Evolutionary conservation across 2,113 vertebrate genomes (phyloP), one percentile per base, ranked within the genome.

Genomic region (Gorsachius goisagi): DNA sequence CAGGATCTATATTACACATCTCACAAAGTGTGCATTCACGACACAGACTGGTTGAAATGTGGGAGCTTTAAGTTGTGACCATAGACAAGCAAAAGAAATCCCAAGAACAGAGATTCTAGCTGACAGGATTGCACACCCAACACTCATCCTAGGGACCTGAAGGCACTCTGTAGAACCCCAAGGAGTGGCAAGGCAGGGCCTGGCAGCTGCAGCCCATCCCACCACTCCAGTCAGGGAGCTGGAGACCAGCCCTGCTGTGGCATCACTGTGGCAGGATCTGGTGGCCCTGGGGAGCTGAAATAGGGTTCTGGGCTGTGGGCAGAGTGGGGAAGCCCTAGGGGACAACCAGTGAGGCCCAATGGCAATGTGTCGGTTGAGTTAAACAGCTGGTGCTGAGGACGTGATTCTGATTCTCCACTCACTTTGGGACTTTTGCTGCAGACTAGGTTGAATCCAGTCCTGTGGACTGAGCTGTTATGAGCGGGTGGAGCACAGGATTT

Each of bases 291-390:
- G 26, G 13, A 22, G 5, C 15, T 72, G 30, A 92, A 44, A n/a
- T 44, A 20, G 62, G 5, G 17, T 75, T 11, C 41, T 59, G 32
- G 13, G 19, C 52, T 3, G 4, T 12, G 49, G n/a, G 5, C 15
- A 26, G 20, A 11, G 1, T 30, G 3, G 15, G 24, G 9, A 6
- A 81, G 63, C 30, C 20, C 53, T 2, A 2, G 55, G 41, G 21
- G 22, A 41, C 23, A 66, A 47, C 15, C 20, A n/a, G 17, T 13
- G 39, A 47, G 5, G 12, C 21, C 56, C 32, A 63, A 20, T 6
- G 8, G 26, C 26, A 90, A 10, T 0, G 2, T 23, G 11, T 27
- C 1, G 0, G 11, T 44, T 20, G 13, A 39, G 33, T 47, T 17
- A 80, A 76, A 53, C 12, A 52, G 41, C 37, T 79, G 32, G 11